These are phyloP conservation scores for Polyergus mexicanus DNA, from an alignment of 1,140 invertebrate species.

Conservation along the genomic window DNA sequence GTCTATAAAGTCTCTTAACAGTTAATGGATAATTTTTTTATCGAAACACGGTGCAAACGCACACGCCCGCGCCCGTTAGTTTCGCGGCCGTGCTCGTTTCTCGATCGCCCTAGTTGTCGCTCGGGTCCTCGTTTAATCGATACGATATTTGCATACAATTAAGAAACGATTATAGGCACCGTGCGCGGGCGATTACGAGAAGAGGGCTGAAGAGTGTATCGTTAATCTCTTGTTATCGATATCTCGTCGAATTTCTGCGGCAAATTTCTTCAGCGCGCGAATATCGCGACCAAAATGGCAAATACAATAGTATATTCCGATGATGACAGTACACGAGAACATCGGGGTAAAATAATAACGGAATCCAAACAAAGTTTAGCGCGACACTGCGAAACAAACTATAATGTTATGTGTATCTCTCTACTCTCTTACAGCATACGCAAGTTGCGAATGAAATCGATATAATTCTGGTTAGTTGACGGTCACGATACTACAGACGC, in stretches of 20 bases:
- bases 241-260: constrained; percentile 9
- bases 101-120: constrained; percentile 36
- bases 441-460: background rate
- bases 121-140: constrained; percentile 42
- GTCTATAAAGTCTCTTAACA: background rate
- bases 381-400: background rate
- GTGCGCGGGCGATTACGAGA: constrained; percentile 9
- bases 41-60: background rate
- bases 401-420: background rate
- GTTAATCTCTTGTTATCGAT: constrained; percentile 39
- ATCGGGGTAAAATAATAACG: constrained; percentile 17
- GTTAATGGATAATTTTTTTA: background rate
- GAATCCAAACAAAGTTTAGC: constrained; percentile 24
- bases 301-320: background rate
- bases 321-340: background rate
- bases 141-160: constrained; percentile 62
- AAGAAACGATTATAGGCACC: constrained; percentile 43
- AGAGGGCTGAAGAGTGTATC: constrained; percentile 13
- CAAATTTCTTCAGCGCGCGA: constrained; percentile 8
- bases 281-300: background rate
- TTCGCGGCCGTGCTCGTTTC: background rate
- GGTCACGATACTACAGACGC: background rate
- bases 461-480: background rate
- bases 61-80: background rate
- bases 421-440: background rate